These are phyloP conservation scores for Eupsittula cactorum DNA, from an alignment of 2,113 vertebrate genomes.

Conservation along the genomic window DNA sequence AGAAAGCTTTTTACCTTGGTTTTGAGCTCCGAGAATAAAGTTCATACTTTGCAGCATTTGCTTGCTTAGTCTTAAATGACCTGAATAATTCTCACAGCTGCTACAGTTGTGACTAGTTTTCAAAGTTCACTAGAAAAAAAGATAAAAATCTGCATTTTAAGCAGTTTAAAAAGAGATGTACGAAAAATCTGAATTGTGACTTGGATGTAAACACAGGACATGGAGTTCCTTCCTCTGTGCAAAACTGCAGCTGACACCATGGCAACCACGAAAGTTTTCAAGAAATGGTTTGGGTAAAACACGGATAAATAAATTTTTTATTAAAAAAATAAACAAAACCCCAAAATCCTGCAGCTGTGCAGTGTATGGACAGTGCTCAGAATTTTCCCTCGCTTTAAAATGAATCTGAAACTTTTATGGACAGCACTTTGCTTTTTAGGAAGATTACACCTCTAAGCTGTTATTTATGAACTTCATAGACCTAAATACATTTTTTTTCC, in stretches of 20 bases:
- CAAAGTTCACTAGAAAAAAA: not conserved
- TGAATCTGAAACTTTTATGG: not conserved
- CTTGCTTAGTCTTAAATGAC: not conserved
- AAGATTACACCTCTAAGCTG: not conserved
- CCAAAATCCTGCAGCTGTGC: not conserved
- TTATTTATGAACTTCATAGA: not conserved
- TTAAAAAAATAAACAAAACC: not conserved
- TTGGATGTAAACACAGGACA: not conserved
- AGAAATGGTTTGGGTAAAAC: not conserved
- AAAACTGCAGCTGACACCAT: not conserved
- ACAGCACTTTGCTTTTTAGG: not conserved
- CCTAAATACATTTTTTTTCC: not conserved
- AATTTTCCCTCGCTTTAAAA: not conserved
- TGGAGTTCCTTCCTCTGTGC: not conserved
- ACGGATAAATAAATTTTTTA: not conserved
- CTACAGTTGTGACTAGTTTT: not conserved
- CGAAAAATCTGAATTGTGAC: not conserved
- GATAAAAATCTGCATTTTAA: not conserved
- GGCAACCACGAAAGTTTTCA: not conserved
- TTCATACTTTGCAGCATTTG: not conserved
- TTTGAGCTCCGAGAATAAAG: not conserved
- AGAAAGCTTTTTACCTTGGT: not conserved
- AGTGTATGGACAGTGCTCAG: not conserved
- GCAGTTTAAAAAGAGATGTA: not conserved
- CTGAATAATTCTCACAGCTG: not conserved